A percentile compares a stretch with the other conserved stretches of the same genome.
Conservation (phyloP, 30 jellyfish, hydroid and myxozoan species). For the Catostylus mosaicus region DNA sequence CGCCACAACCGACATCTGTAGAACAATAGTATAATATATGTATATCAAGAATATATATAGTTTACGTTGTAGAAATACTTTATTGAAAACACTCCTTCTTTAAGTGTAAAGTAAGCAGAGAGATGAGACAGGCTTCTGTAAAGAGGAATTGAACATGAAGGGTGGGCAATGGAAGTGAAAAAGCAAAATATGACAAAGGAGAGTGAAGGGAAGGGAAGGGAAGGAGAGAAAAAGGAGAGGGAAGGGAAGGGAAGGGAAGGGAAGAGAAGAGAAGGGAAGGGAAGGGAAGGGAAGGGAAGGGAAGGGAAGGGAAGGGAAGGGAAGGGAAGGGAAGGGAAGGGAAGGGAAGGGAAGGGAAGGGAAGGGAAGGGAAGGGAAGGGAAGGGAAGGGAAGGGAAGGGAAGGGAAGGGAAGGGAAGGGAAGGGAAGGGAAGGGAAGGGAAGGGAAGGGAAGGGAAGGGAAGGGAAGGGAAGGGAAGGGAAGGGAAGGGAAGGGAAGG, state of each 20-base stretch:
- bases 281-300: background rate
- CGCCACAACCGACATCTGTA: slow-evolving; percentile 78
- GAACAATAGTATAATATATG: too few relatives aligned
- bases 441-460: background rate
- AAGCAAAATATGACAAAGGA: background rate
- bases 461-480: background rate
- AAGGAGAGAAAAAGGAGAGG: background rate
- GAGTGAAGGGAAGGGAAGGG: background rate
- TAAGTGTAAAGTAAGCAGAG: too few relatives aligned
- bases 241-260: background rate
- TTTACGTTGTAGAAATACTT: too few relatives aligned
- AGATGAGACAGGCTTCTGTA: too few relatives aligned
- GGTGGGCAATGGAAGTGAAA: background rate
- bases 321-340: background rate
- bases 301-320: background rate
- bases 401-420: background rate
- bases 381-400: background rate
- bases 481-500: background rate
- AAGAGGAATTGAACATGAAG: too few relatives aligned
- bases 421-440: background rate
- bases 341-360: background rate
- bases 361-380: background rate
- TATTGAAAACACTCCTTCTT: too few relatives aligned
- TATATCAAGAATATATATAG: too few relatives aligned
- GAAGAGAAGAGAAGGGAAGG: background rate